phyloP scores from a whole-genome alignment of 2,113 vertebrate species.

The Xenotilapia leptura region DNA sequence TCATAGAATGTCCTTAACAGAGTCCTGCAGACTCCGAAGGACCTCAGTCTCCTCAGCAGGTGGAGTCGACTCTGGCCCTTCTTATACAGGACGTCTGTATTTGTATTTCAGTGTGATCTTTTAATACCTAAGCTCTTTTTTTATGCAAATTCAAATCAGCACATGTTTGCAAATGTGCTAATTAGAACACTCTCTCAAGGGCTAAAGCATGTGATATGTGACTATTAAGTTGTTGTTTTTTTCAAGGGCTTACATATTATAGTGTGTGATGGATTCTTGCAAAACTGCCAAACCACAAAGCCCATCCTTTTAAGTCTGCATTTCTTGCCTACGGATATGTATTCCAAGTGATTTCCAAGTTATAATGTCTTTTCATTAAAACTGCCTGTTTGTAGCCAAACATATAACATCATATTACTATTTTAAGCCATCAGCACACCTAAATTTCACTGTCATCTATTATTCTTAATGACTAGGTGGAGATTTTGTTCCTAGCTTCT shows the following conservation, averaged over 20 bases:
- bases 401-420: background rate
- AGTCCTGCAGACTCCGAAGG: no score
- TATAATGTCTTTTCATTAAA: background rate
- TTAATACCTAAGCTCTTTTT: background rate
- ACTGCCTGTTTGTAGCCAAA: background rate
- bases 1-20: no score
- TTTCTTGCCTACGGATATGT: background rate
- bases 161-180: background rate
- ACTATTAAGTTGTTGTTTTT: background rate
- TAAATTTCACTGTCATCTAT: background rate
- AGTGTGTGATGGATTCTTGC: background rate
- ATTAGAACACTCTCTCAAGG: background rate
- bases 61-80: no score
- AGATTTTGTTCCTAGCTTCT: background rate
- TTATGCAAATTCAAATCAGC: background rate
- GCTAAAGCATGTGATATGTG: background rate
- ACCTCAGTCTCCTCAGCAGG: no score
- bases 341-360: background rate
- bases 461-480: background rate
- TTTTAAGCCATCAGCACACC: background rate
- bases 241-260: background rate
- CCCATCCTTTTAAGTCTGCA: background rate
- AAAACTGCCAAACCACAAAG: background rate
- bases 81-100: no score
- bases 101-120: background rate